Percentiles rank a stretch among this genome's conserved stretches.
These are phyloP conservation scores for Egretta garzetta DNA, from an alignment of 2,113 vertebrate genomes.

Conservation along the genomic window DNA sequence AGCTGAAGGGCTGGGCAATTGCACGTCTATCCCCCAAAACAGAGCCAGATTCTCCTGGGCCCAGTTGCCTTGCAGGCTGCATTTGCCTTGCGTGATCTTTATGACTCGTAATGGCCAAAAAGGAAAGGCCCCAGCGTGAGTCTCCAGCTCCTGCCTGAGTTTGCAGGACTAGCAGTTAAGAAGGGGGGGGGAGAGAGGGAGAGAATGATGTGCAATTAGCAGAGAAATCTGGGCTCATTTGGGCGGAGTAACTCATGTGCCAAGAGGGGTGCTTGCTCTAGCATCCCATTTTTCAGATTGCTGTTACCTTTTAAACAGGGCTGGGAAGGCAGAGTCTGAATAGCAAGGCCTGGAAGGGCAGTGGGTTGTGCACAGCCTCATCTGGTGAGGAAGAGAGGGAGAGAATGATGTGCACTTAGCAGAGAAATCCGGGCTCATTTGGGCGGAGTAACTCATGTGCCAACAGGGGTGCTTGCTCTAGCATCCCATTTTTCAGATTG, in stretches of 20 bases:
- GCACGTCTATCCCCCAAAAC: neutral
- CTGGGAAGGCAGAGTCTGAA: neutral
- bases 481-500: neutral
- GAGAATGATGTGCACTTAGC: neutral
- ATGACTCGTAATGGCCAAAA: neutral
- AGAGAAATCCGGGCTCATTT: neutral
- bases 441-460: neutral
- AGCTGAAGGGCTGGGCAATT: neutral
- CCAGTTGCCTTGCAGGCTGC: neutral
- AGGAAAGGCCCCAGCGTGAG: neutral
- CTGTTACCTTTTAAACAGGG: neutral
- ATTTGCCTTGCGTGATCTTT: neutral
- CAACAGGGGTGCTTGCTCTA: neutral
- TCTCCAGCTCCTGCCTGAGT: neutral
- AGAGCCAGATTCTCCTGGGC: neutral
- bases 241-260: neutral
- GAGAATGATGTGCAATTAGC: neutral
- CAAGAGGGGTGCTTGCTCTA: neutral
- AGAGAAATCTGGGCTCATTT: neutral
- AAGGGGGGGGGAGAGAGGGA: neutral
- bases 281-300: neutral
- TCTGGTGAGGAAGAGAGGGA: neutral
- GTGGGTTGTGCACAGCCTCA: neutral
- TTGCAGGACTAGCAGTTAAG: neutral
- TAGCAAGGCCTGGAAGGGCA: neutral